These are phyloP conservation scores for Hemibagrus wyckioides DNA, from an alignment of 2,113 vertebrate genomes.

Conservation along the genomic window DNA sequence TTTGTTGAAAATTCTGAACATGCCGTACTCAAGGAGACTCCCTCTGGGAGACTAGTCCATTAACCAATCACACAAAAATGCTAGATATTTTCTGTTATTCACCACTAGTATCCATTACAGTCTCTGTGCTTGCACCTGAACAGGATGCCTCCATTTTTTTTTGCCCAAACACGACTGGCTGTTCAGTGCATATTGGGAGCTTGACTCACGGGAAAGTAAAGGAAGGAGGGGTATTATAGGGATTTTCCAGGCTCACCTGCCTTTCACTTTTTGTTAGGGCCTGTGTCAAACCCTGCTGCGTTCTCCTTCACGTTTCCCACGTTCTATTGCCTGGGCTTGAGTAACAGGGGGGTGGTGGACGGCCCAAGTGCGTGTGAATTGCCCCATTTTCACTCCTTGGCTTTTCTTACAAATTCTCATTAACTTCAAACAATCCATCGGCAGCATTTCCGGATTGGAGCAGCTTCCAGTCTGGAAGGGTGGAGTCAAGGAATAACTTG, in stretches of 20 bases:
- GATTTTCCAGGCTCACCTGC: conserved; percentile 27
- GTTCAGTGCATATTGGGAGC: background rate
- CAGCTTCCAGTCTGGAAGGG: conserved; percentile 63
- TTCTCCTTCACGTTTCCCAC: conserved; percentile 31
- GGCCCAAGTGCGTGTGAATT: conserved; percentile 52
- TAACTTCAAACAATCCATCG: conserved; percentile 61
- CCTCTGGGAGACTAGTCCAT: conserved; percentile 50
- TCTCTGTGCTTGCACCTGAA: background rate
- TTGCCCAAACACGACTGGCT: background rate
- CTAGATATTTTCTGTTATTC: conserved; percentile 30
- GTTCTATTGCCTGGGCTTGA: conserved; percentile 1
- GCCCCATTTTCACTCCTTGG: conserved; percentile 54
- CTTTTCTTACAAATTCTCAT: conserved; percentile 52
- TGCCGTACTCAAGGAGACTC: background rate
- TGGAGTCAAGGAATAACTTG: conserved; percentile 47
- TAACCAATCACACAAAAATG: conserved; percentile 50
- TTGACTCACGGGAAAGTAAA: background rate
- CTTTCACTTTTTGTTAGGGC: background rate
- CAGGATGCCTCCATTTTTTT: background rate
- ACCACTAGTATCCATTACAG: conserved; percentile 39
- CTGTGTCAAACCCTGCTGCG: background rate
- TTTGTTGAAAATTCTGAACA: background rate
- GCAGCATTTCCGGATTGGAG: conserved; percentile 61
- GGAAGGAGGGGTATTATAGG: conserved; percentile 23
- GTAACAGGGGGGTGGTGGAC: background rate